Conservation (phyloP, 2,797 vertebrate species). For the Hydrolagus colliei region DNA sequence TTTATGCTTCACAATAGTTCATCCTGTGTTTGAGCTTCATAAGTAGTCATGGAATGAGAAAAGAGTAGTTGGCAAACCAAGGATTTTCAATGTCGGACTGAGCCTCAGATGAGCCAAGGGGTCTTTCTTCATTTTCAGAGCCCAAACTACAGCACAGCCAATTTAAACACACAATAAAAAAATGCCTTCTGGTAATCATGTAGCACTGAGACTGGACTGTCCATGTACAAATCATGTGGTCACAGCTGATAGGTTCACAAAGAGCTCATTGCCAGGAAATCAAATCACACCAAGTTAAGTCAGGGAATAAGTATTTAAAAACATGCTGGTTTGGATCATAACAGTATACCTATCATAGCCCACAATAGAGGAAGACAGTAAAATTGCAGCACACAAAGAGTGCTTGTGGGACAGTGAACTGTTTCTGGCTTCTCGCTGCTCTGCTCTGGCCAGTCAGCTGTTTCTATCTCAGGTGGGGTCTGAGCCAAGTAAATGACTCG, state of each 20-base stretch:
- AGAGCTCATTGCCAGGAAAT: background rate
- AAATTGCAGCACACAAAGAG: background rate
- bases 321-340: background rate
- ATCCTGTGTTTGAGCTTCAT: background rate
- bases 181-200: background rate
- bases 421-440: background rate
- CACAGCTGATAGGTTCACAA: background rate
- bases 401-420: too few relatives aligned
- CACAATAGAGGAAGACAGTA: too few relatives aligned
- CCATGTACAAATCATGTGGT: background rate
- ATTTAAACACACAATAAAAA: slow-evolving; percentile 1
- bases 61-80: background rate
- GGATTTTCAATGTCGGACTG: too few relatives aligned
- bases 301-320: background rate
- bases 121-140: background rate
- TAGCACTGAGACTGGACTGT: background rate
- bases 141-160: background rate
- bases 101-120: background rate
- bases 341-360: background rate
- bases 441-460: background rate
- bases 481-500: background rate
- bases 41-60: background rate
- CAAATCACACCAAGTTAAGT: background rate
- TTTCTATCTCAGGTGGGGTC: background rate
- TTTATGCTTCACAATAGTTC: background rate